Evolutionary conservation across 2,113 vertebrate species (phyloP).

Genomic region (Girardinichthys multiradiatus): DNA sequence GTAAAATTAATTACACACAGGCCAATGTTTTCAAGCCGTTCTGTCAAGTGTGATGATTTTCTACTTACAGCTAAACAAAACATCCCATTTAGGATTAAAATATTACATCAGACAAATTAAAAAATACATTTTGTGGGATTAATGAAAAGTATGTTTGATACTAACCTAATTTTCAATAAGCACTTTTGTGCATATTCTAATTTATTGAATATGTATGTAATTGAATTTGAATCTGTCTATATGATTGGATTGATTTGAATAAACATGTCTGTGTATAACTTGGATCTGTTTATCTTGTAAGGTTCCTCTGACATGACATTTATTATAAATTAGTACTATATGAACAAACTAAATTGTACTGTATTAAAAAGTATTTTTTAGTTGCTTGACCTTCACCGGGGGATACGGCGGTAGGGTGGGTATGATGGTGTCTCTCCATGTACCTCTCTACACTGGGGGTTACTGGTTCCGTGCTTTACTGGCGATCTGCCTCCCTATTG

Average conservation of each 20-base stretch:
- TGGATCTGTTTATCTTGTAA: not conserved
- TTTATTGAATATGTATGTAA: too few relatives aligned
- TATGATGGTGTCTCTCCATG: not conserved
- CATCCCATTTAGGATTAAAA: too few relatives aligned
- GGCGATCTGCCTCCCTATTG: not conserved
- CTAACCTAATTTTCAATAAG: too few relatives aligned
- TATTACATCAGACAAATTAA: too few relatives aligned
- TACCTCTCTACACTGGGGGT: not conserved
- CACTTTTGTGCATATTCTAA: too few relatives aligned
- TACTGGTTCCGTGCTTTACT: not conserved
- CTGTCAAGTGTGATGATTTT: too few relatives aligned
- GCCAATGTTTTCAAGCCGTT: too few relatives aligned
- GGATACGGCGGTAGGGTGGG: not conserved
- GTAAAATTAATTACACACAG: too few relatives aligned
- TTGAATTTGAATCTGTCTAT: not conserved
- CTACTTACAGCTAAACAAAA: too few relatives aligned
- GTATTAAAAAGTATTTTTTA: not conserved
- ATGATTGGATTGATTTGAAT: not conserved
- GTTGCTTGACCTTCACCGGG: not conserved
- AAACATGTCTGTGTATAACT: not conserved
- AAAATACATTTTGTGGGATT: too few relatives aligned
- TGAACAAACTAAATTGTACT: not conserved
- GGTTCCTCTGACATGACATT: not conserved
- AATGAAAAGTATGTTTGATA: too few relatives aligned
- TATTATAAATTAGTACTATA: not conserved